Evolutionary conservation across 64 coral and sea anemone genomes (phyloP).

Genomic region (Porites lutea): DNA sequence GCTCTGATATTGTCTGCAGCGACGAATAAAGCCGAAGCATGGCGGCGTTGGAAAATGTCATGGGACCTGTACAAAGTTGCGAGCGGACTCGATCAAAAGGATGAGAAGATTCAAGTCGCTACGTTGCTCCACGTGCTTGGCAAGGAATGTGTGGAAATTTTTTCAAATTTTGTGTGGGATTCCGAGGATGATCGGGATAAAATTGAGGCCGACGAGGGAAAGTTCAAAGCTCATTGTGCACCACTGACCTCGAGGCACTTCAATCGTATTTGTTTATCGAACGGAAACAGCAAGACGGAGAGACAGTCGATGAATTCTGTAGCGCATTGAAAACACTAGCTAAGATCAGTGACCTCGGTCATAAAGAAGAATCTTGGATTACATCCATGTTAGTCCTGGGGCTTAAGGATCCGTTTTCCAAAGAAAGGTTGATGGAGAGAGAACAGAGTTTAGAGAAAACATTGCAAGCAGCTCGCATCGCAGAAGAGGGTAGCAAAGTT

Average conservation of each 20-base stretch:
- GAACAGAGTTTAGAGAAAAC: too few species aligned
- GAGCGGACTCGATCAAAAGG: not conserved
- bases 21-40: conserved; percentile 68
- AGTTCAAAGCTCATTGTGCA: conserved; percentile 61
- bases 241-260: conserved; percentile 67
- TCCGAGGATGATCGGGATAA: conserved; percentile 46
- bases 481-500: too few species aligned
- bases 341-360: too few species aligned
- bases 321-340: too few species aligned
- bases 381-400: too few species aligned
- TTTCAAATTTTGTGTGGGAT: conserved; percentile 44
- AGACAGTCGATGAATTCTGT: too few species aligned
- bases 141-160: conserved; percentile 73
- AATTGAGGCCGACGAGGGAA: conserved; percentile 33
- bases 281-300: too few species aligned
- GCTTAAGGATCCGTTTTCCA: too few species aligned
- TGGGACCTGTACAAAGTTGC: conserved; percentile 65
- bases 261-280: not conserved
- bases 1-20: conserved; percentile 34
- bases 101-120: too few species aligned
- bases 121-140: not conserved
- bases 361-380: too few species aligned
- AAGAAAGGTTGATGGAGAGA: too few species aligned
- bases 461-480: too few species aligned
- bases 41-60: conserved; percentile 54